Evolutionary conservation across 2,113 vertebrate genomes (phyloP).

Genomic region (Cheirogaleus medius): DNA sequence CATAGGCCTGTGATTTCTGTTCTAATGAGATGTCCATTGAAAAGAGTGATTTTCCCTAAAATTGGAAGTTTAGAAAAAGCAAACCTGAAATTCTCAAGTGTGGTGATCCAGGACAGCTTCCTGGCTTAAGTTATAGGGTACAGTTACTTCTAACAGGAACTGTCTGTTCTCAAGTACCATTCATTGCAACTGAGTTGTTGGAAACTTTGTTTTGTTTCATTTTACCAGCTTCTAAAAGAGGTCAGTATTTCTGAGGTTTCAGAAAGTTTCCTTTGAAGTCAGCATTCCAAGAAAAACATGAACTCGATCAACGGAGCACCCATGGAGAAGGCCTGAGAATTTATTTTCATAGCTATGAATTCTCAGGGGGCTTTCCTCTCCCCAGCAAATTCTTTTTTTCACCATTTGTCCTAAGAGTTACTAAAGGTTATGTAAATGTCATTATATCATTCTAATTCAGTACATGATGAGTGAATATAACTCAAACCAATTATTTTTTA

Average conservation of each 20-base stretch:
- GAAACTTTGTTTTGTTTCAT: slow-evolving; percentile 69
- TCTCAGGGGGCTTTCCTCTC: slow-evolving; percentile 20
- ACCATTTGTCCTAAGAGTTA: slow-evolving; percentile 37
- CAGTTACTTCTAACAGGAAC: slow-evolving; percentile 65
- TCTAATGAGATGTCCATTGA: background rate
- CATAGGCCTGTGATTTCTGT: slow-evolving; percentile 48
- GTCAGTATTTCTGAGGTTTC: slow-evolving; percentile 65
- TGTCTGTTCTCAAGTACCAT: slow-evolving; percentile 65
- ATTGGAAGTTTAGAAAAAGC: slow-evolving; percentile 47
- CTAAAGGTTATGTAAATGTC: slow-evolving; percentile 61
- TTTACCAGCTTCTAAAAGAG: slow-evolving; percentile 65
- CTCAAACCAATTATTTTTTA: slow-evolving; percentile 59
- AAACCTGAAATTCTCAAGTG: slow-evolving; percentile 57
- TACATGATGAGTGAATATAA: slow-evolving; percentile 41
- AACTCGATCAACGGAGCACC: slow-evolving; percentile 57
- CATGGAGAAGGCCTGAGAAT: slow-evolving; percentile 9
- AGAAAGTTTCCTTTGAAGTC: slow-evolving; percentile 68
- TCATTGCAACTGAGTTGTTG: slow-evolving; percentile 49
- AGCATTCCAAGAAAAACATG: slow-evolving; percentile 57
- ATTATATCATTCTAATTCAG: slow-evolving; percentile 18
- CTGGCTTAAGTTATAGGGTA: slow-evolving; percentile 45
- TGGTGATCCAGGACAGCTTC: slow-evolving; percentile 7
- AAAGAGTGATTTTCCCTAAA: slow-evolving; percentile 34
- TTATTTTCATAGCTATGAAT: slow-evolving; percentile 42
- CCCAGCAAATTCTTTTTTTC: slow-evolving; percentile 14